Evolutionary conservation across 2,113 vertebrate species (phyloP).

Genomic region (Urocolius indicus): DNA sequence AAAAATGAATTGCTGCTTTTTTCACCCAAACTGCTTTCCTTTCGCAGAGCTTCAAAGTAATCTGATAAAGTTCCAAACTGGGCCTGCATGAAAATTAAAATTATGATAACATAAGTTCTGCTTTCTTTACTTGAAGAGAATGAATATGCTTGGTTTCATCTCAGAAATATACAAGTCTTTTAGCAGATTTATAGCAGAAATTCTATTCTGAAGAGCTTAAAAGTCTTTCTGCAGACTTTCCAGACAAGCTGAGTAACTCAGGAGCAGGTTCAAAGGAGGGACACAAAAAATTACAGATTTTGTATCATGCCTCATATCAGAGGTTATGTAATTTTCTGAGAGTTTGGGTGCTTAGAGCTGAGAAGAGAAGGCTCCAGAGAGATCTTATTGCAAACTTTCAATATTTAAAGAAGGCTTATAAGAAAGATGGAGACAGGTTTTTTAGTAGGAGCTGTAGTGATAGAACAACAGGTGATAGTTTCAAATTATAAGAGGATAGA

Average conservation of each 20-base stretch:
- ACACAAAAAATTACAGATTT: not conserved
- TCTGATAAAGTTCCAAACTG: conserved; percentile 92
- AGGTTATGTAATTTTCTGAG: not conserved
- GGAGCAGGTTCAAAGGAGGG: not conserved
- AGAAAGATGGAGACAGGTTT: not conserved
- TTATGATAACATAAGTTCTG: not conserved
- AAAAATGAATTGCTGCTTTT: conserved; percentile 66
- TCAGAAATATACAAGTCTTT: not conserved
- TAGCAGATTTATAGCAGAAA: not conserved
- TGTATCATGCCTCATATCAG: not conserved
- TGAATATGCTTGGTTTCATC: not conserved
- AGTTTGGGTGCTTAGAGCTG: not conserved
- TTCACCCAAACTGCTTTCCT: conserved; percentile 56
- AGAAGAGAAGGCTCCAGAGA: not conserved
- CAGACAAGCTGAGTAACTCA: not conserved
- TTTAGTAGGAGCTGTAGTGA: not conserved
- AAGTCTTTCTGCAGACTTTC: not conserved
- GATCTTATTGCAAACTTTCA: not conserved
- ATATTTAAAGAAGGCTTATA: not conserved
- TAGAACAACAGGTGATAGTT: not conserved
- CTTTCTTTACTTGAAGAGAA: not conserved
- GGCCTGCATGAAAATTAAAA: conserved; percentile 77
- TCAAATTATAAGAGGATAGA: not conserved
- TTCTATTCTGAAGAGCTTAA: not conserved
- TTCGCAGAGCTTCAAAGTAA: conserved; percentile 87